Percentiles rank a stretch among this genome's conserved stretches.
Conservation (phyloP, 2,797 vertebrate genomes). For the Falco peregrinus region DNA sequence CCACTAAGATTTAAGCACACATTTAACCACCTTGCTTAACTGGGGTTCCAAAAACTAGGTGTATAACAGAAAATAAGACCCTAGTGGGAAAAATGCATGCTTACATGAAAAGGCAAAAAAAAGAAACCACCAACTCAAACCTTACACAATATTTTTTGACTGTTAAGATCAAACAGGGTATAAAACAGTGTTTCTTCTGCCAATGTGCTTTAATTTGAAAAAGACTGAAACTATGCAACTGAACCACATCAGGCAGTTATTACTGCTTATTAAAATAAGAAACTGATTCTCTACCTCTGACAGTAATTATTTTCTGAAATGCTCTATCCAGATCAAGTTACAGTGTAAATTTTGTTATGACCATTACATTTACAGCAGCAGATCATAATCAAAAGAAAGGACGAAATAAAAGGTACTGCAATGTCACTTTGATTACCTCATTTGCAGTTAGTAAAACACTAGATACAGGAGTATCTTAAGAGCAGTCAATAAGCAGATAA, state of each 20-base stretch:
- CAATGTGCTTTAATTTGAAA: not conserved
- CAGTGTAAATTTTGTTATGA: not conserved
- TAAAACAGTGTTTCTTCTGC: not conserved
- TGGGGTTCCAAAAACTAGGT: not conserved
- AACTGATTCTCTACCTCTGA: not conserved
- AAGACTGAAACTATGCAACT: not conserved
- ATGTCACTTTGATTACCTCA: not conserved
- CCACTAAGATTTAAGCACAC: not conserved
- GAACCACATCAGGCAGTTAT: not conserved
- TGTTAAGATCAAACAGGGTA: not conserved
- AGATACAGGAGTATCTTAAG: not conserved
- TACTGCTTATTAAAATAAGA: not conserved
- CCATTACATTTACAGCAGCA: not conserved
- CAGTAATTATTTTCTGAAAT: not conserved
- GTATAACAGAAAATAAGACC: not conserved
- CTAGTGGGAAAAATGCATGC: fast-evolving
- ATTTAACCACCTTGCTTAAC: not conserved
- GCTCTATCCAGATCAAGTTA: not conserved
- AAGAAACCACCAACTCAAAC: too few species aligned
- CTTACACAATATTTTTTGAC: not conserved
- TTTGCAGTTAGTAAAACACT: not conserved
- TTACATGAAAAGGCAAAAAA: not conserved
- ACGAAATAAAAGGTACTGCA: not conserved
- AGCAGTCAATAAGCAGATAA: not conserved
- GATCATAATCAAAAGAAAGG: not conserved